A percentile compares a stretch with the other conserved stretches of the same genome.
Conservation (phyloP, 2,888 invertebrate genomes). For the Dione vanillae region DNA sequence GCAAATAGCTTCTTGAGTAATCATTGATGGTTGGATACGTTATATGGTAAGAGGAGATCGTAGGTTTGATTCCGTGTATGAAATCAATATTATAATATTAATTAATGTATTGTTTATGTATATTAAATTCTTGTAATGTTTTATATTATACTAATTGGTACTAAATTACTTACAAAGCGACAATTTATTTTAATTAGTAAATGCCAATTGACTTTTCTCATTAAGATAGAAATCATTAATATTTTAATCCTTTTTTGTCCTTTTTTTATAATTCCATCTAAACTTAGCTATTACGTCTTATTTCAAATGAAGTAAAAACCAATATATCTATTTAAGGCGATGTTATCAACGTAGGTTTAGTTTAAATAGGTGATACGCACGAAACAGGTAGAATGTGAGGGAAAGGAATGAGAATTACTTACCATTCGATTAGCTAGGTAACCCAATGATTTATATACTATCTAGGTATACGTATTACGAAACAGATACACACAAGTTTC, state of each 20-base stretch:
- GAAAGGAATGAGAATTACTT: constrained; percentile 37
- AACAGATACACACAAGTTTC: too few species aligned
- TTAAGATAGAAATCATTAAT: background rate
- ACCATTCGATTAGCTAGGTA: constrained; percentile 34
- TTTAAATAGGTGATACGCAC: constrained; percentile 8
- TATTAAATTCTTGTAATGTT: background rate
- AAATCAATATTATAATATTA: background rate
- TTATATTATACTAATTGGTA: background rate
- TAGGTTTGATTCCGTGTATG: background rate
- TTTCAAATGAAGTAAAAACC: background rate
- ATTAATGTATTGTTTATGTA: background rate
- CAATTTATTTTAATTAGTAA: too few species aligned
- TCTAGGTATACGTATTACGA: constrained; percentile 4
- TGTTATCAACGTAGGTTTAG: constrained; percentile 4
- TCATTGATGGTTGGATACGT: background rate
- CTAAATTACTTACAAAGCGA: background rate
- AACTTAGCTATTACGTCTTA: background rate
- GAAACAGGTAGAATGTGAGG: constrained; percentile 25
- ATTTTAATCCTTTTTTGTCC: background rate
- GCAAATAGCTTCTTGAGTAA: background rate
- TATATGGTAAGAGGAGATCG: too few species aligned
- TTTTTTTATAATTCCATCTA: background rate
- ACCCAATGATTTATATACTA: constrained; percentile 35
- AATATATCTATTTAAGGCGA: background rate
- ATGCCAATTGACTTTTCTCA: too few species aligned